Conservation (phyloP, 2,797 vertebrate species). For the Sciurus carolinensis region DNA sequence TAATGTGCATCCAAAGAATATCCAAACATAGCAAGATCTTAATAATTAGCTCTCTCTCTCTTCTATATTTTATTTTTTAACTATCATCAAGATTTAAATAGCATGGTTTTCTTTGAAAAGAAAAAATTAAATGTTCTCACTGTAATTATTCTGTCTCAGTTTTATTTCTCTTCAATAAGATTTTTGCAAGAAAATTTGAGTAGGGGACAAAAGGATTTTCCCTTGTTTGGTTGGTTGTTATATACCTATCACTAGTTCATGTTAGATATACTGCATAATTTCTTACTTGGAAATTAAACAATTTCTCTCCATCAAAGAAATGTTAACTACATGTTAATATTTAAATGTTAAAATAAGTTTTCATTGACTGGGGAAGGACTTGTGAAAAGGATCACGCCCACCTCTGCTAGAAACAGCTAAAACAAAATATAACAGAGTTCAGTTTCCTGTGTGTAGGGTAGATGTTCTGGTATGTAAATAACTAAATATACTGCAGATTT, state of each 20-base stretch:
- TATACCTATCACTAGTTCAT: not conserved
- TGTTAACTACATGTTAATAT: not conserved
- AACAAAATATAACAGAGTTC: not conserved
- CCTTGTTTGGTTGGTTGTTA: not conserved
- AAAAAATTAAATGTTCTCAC: conserved; percentile 13
- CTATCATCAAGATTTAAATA: conserved; percentile 62
- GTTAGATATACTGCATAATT: not conserved
- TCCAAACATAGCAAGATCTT: conserved; percentile 30
- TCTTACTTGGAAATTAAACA: conserved; percentile 25
- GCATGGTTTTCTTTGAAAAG: not conserved
- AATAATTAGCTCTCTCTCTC: conserved; percentile 21
- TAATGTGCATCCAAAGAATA: conserved; percentile 7
- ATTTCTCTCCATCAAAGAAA: conserved; percentile 57
- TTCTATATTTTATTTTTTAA: conserved; percentile 38
- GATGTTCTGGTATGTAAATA: not conserved
- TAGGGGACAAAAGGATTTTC: not conserved
- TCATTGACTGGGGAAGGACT: not conserved
- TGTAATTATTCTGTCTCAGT: conserved; percentile 8
- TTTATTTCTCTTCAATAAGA: conserved; percentile 50
- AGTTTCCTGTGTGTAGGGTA: not conserved
- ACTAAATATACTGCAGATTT: not conserved
- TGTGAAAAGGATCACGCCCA: not conserved
- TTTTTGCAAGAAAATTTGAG: conserved; percentile 34
- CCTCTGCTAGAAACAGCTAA: not conserved
- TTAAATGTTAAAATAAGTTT: conserved; percentile 30